These are phyloP conservation scores for Triops longicaudatus DNA, from an alignment of 1,140 invertebrate species.

Conservation along the genomic window DNA sequence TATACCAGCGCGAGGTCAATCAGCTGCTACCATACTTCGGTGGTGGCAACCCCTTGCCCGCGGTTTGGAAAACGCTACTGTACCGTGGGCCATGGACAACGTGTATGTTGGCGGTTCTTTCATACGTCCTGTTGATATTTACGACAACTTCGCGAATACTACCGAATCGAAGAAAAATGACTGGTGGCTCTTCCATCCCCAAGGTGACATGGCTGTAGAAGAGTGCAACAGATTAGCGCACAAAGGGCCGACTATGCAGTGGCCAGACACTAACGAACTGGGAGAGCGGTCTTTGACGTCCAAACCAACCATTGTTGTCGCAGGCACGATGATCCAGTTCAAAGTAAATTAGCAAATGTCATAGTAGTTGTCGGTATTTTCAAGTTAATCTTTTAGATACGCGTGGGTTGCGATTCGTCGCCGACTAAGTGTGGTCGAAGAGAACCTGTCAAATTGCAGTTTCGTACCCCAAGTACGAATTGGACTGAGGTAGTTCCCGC, in stretches of 20 bases:
- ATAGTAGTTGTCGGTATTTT: conserved; percentile 19
- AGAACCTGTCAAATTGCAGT: conserved; percentile 38
- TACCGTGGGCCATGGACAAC: conserved; percentile 42
- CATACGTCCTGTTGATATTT: conserved; percentile 40
- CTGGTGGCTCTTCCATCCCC: conserved; percentile 40
- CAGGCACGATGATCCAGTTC: conserved; percentile 39
- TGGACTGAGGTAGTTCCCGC: conserved; percentile 40
- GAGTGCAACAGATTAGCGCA: conserved; percentile 26
- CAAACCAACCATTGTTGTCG: conserved; percentile 41
- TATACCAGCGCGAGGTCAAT: conserved; percentile 35
- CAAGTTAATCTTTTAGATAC: conserved; percentile 35
- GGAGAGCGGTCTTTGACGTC: conserved; percentile 40
- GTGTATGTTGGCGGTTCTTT: conserved; percentile 42
- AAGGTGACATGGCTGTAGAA: conserved; percentile 35
- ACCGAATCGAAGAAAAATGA: conserved; percentile 31
- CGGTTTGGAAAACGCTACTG: conserved; percentile 30
- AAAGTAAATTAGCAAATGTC: conserved; percentile 27
- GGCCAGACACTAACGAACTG: conserved; percentile 23
- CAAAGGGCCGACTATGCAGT: background rate
- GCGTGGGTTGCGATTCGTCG: conserved; percentile 38
- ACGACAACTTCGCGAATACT: conserved; percentile 38
- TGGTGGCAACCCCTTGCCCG: conserved; percentile 29
- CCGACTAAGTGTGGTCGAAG: conserved; percentile 33
- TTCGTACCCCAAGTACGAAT: conserved; percentile 33
- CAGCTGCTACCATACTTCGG: conserved; percentile 25